phyloP scores from a whole-genome alignment of 2,113 vertebrate genomes.

The Planiliza haematocheilus region DNA sequence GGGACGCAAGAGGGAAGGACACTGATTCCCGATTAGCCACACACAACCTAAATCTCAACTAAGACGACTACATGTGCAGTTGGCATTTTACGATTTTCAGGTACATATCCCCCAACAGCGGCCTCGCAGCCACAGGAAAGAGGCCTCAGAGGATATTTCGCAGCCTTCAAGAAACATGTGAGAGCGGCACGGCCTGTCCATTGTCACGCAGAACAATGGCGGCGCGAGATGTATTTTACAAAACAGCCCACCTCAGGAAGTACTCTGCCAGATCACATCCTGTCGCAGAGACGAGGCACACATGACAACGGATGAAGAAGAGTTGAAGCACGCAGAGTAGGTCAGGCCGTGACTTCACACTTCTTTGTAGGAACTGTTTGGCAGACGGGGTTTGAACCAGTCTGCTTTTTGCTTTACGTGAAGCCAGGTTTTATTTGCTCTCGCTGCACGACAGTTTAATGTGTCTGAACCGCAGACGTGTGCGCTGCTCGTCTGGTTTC shows the following conservation, averaged over 20 bases:
- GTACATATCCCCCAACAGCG: slow-evolving; percentile 5
- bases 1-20: neutral
- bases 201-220: slow-evolving; percentile 72
- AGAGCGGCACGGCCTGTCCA: slow-evolving; percentile 40
- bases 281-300: slow-evolving; percentile 44
- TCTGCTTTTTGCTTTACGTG: too few relatives aligned
- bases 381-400: too few relatives aligned
- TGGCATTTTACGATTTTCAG: slow-evolving; percentile 20
- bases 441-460: neutral
- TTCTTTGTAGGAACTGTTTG: neutral
- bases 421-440: slow-evolving; percentile 2
- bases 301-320: slow-evolving; percentile 33
- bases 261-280: slow-evolving; percentile 74
- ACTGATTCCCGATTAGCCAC: slow-evolving; percentile 4
- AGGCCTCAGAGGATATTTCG: slow-evolving; percentile 26
- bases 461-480: too few relatives aligned
- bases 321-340: slow-evolving; percentile 7
- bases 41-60: slow-evolving; percentile 15
- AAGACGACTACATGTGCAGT: slow-evolving; percentile 1
- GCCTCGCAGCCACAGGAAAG: slow-evolving; percentile 38
- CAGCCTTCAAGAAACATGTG: slow-evolving; percentile 44
- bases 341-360: slow-evolving; percentile 7
- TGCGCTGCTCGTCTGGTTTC: neutral
- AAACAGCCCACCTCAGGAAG: slow-evolving; percentile 68
- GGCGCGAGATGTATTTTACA: slow-evolving; percentile 36